Percentiles rank a stretch among this genome's conserved stretches.
Evolutionary conservation across 2,888 invertebrate species (phyloP).

Genomic region (Atethmia centrago): DNA sequence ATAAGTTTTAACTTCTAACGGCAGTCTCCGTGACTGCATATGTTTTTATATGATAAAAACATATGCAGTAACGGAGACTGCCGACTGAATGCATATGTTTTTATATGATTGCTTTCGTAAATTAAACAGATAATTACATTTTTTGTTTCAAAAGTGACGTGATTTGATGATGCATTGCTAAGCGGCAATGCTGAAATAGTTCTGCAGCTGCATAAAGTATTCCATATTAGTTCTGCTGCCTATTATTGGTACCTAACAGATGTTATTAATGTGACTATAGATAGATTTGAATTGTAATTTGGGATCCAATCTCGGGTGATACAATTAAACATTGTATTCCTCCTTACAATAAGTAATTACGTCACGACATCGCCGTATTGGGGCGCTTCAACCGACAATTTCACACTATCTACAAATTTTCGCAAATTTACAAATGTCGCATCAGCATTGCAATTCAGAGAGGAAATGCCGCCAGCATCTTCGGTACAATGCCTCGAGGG

Average conservation of each 20-base stretch:
- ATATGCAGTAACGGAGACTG: no score
- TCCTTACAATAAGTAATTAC: slow-evolving; percentile 40
- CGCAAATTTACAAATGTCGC: no score
- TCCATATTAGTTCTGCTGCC: background rate
- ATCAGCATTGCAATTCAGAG: no score
- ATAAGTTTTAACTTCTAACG: no score
- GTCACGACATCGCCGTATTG: background rate
- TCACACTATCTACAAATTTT: slow-evolving; percentile 9
- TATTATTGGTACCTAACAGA: slow-evolving; percentile 10
- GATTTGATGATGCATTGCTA: background rate
- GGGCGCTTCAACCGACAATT: background rate
- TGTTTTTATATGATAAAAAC: no score
- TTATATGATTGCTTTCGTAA: background rate
- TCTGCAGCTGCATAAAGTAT: background rate
- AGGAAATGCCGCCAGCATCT: no score
- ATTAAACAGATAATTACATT: background rate
- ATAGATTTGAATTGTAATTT: slow-evolving; percentile 19
- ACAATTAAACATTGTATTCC: slow-evolving; percentile 26
- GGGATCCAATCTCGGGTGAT: slow-evolving; percentile 33
- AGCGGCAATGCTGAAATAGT: background rate
- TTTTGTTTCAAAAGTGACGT: background rate
- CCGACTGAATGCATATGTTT: no score
- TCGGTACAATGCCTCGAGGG: no score
- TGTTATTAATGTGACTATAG: background rate
- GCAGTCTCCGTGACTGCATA: no score